Evolutionary conservation across 2,113 vertebrate species (phyloP), one percentile per base, ranked within the genome.

Genomic region (Octodon degus): DNA sequence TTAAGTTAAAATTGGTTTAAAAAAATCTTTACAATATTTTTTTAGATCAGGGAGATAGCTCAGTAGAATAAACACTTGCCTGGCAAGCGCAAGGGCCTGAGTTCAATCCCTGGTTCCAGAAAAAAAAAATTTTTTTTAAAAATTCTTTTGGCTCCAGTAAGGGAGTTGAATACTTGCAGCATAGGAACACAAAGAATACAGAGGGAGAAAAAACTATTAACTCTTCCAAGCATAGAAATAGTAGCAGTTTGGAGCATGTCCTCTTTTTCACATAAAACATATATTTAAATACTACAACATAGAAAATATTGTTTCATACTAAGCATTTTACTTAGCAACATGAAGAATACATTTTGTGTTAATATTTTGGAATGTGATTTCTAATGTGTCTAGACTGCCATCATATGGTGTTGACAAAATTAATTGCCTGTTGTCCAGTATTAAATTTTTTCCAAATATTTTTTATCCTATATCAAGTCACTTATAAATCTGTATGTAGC

Each of bases 401-500:
- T 94, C 27, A 87, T 24, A 55, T 43, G 37, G 24, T 63, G 5
- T 34, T 43, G 84, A 50, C 24, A 90, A 67, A 24, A 87, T 53
- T 60, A 94, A 81, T 24, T 76, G 24, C 7, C 7, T 70, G 16
- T 72, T 55, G 6, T 32, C 34, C 12, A 47, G 24, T 8, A 92
- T 80, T 80, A 70, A 87, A 74, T 76, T 77, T 50, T 94, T 92
- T 84, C 68, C 13, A 62, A 84, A 55, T 62, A 72, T 58, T 95
- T 89, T n/a, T 79, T 43, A 68, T 74, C 83, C 72, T 10, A 80
- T 90, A 60, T 53, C 63, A 86, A 4, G 2, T 67, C 65, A 12
- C 92, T 58, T 63, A 77, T 27, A 96, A 67, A 70, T n/a, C 7
- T 87, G 85, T 85, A 91, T 93, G 32, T 0, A 72, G 43, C 20